These are phyloP conservation scores for Enteromius unitaeniatus DNA, from an alignment of 2,797 vertebrate genomes.

Conservation along the genomic window DNA sequence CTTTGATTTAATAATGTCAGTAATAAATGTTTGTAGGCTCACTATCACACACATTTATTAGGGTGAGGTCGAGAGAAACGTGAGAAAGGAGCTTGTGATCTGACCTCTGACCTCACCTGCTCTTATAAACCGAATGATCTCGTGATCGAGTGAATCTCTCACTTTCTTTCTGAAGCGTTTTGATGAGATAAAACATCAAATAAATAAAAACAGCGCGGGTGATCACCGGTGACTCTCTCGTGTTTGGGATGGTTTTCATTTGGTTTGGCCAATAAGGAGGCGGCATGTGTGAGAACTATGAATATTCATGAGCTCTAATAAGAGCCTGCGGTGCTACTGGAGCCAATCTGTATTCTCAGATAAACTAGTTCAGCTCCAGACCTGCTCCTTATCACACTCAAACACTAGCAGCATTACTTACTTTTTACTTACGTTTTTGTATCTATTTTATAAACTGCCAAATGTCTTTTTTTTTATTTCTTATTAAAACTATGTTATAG, in stretches of 20 bases:
- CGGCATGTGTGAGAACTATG: not conserved
- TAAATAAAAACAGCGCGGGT: not conserved
- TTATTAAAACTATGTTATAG: too few species aligned
- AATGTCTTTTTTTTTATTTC: too few species aligned
- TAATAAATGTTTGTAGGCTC: not conserved
- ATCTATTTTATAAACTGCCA: not conserved
- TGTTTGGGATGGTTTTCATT: not conserved
- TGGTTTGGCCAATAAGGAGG: not conserved
- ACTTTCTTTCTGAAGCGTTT: not conserved
- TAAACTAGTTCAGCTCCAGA: not conserved
- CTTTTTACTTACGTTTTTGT: too few species aligned
- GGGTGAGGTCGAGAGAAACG: not conserved
- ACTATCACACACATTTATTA: not conserved
- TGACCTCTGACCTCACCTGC: constrained; percentile 4
- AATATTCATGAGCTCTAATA: constrained; percentile 19
- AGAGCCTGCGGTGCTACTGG: not conserved
- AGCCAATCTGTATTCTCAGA: not conserved
- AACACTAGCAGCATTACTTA: not conserved
- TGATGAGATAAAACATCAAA: constrained; percentile 23
- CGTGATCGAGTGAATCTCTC: not conserved
- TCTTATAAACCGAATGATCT: not conserved
- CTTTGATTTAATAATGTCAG: not conserved
- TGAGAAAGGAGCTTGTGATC: not conserved
- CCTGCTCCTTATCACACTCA: not conserved
- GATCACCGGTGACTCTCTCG: not conserved